Evolutionary conservation across 2,797 vertebrate species (phyloP).

Genomic region (Lithobates pipiens): DNA sequence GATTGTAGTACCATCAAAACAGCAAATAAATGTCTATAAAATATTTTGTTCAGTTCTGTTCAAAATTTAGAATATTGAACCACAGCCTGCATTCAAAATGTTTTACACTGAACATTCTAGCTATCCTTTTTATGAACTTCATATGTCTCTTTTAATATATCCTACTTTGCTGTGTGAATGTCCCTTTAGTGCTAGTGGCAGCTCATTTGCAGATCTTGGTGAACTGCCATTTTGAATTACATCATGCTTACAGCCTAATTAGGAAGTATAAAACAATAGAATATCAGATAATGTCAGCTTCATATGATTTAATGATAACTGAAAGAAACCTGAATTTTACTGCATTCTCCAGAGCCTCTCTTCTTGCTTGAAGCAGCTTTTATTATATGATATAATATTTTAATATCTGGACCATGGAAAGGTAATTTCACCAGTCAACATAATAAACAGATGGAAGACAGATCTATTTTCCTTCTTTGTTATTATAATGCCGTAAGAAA

Average conservation of each 20-base stretch:
- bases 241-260: constrained; percentile 54
- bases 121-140: constrained; percentile 45
- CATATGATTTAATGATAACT: constrained; percentile 14
- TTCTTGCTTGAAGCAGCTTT: not conserved
- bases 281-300: constrained; percentile 38
- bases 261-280: constrained; percentile 52
- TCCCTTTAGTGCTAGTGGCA: constrained; percentile 55
- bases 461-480: not conserved
- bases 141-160: constrained; percentile 55
- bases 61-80: not conserved
- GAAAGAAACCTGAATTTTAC: constrained; percentile 25
- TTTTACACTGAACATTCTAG: constrained; percentile 20
- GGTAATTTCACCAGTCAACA: not conserved
- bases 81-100: not conserved
- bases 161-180: constrained; percentile 25
- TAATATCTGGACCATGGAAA: not conserved
- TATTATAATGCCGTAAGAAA: not conserved
- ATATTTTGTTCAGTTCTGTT: not conserved
- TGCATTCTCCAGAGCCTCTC: not conserved
- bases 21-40: not conserved
- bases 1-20: no score
- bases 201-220: constrained; percentile 58
- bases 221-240: constrained; percentile 57
- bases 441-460: not conserved
- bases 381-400: not conserved